These are phyloP conservation scores for Danio kyathit DNA, from an alignment of 2,797 vertebrate species.

Conservation along the genomic window DNA sequence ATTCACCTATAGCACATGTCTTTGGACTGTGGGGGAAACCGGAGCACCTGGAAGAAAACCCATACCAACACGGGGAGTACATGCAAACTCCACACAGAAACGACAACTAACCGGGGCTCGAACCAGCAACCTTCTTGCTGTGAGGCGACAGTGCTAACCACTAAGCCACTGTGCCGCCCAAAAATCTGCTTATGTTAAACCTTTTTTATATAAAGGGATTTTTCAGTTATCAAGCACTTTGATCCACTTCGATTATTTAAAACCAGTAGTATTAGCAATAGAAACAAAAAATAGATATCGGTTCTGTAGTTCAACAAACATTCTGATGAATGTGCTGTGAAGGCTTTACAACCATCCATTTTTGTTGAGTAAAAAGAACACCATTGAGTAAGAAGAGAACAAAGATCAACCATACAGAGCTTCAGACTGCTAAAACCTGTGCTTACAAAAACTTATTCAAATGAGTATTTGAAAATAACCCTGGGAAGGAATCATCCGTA, in stretches of 20 bases:
- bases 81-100: too few relatives aligned
- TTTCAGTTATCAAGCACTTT: background rate
- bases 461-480: constrained; percentile 34
- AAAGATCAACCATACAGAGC: background rate
- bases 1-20: too few relatives aligned
- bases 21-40: too few relatives aligned
- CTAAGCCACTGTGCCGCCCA: too few relatives aligned
- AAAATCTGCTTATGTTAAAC: too few relatives aligned
- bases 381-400: too few relatives aligned
- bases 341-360: background rate
- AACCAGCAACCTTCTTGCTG: too few relatives aligned
- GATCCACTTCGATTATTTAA: background rate
- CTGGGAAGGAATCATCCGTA: background rate
- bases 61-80: too few relatives aligned
- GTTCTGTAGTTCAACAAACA: background rate
- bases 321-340: background rate
- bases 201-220: too few relatives aligned
- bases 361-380: background rate
- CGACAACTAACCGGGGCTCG: too few relatives aligned
- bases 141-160: too few relatives aligned
- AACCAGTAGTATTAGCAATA: background rate
- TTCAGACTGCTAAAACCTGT: constrained; percentile 1
- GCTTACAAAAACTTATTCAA: constrained; percentile 29
- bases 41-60: too few relatives aligned
- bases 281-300: background rate